Evolutionary conservation across 2,113 vertebrate species (phyloP), one percentile per base, ranked within the genome.

Genomic region (Galbula dea): DNA sequence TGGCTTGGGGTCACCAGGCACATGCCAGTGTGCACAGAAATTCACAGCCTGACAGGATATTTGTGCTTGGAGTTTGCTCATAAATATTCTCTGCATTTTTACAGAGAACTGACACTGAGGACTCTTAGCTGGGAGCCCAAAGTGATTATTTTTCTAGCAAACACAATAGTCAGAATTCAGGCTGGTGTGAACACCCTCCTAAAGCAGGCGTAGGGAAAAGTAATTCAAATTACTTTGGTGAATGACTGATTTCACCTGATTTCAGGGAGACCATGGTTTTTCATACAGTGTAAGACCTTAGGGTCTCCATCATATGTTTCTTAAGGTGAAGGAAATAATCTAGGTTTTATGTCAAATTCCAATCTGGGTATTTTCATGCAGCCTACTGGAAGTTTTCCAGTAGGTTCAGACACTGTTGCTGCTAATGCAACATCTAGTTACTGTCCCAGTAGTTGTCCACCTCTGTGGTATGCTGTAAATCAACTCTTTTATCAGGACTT

Each of bases 21-120:
- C 36, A 15, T 52, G 27, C 34, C 57, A n/a, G 51, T 6, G 2
- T 10, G 21, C 66, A 29, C 34, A 0, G 5, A 49, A 41, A 5
- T 67, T 75, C 5, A 2, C 30, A 67, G 2, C 12, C 10, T n/a
- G 82, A 63, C 11, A 1, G 30, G 22, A 2, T 54, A 29, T 79
- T 83, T 67, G 34, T 45, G 36, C 20, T 29, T 54, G 14, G 17
- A 63, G 39, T 48, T 59, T 26, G 29, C 34, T 90, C 18, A 37
- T 67, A 54, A 82, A 49, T 71, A 63, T 34, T 58, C 27, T 71
- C 43, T 45, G 43, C 0, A 1, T 9, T 79, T 55, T 54, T 15
- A 32, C 15, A 36, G 26, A 65, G 45, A 83, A 23, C 9, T 45
- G 32, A 32, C 0, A 0, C 49, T 1, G 4, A 48, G 32, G 54